These are phyloP conservation scores for Chymomyza costata DNA, from an alignment of 1,140 invertebrate species.

Conservation along the genomic window DNA sequence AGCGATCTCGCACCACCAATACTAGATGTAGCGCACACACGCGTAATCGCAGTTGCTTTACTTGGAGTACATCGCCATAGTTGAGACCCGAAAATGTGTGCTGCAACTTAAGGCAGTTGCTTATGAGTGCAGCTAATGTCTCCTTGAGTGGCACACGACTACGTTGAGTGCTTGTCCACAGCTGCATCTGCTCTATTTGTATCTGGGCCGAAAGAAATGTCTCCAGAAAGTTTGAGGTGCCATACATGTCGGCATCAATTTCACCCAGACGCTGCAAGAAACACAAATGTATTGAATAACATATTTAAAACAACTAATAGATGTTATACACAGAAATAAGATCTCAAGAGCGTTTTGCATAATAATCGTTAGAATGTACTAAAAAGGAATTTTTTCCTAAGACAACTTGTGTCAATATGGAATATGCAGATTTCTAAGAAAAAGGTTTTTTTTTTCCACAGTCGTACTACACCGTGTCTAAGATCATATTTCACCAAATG, in stretches of 20 bases:
- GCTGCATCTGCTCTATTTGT: constrained; percentile 75
- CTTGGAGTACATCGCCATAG: constrained; percentile 83
- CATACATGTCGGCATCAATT: constrained; percentile 88
- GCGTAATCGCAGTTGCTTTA: constrained; percentile 89
- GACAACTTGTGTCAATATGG: no score
- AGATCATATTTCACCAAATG: no score
- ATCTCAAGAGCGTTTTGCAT: no score
- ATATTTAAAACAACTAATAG: no score
- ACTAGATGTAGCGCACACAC: constrained; percentile 90
- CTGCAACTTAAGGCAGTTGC: constrained; percentile 85
- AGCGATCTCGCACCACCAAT: constrained; percentile 79
- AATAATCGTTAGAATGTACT: no score
- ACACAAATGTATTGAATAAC: no score
- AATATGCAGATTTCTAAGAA: no score
- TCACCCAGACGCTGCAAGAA: constrained; percentile 80
- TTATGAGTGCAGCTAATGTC: constrained; percentile 78
- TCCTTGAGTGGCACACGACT: constrained; percentile 68
- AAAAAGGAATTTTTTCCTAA: no score
- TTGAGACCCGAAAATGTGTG: constrained; percentile 89
- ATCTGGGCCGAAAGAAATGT: constrained; percentile 85
- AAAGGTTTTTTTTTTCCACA: no score
- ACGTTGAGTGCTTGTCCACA: constrained; percentile 50
- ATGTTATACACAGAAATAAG: no score
- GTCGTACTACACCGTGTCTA: no score
- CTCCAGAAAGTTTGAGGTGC: constrained; percentile 90